Evolutionary conservation across 2,888 invertebrate species (phyloP).

Genomic region (Eupithecia subumbrata): DNA sequence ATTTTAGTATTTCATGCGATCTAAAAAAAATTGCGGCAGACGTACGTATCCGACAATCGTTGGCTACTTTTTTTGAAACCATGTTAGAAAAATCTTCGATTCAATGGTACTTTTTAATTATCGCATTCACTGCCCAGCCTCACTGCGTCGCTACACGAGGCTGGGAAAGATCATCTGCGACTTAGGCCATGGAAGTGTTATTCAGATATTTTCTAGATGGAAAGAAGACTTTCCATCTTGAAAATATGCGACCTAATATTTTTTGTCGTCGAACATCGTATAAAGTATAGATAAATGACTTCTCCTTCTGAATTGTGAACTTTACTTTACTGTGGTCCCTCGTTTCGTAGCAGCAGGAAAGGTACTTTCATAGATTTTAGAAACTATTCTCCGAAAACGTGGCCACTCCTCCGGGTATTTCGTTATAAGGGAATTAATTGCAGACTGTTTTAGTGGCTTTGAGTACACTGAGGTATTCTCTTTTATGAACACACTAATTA

Average conservation of each 20-base stretch:
- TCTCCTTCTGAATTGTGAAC: background rate
- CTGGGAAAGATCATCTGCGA: too few species aligned
- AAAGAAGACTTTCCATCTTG: too few species aligned
- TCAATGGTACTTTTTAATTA: too few species aligned
- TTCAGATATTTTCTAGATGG: too few species aligned
- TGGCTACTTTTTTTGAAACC: too few species aligned
- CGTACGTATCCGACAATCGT: too few species aligned
- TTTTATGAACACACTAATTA: conserved; percentile 9
- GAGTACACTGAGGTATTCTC: conserved; percentile 14
- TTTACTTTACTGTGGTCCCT: background rate
- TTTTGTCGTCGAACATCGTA: too few species aligned
- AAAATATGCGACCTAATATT: too few species aligned
- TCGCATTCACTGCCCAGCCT: too few species aligned
- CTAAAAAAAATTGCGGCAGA: background rate
- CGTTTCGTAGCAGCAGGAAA: conserved; percentile 1
- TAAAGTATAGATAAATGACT: background rate
- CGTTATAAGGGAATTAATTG: conserved; percentile 40
- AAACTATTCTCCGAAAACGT: conserved; percentile 30
- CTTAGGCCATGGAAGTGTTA: too few species aligned
- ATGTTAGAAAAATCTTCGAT: too few species aligned
- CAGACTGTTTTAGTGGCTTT: conserved; percentile 25
- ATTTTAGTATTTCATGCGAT: background rate
- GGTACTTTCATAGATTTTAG: conserved; percentile 45
- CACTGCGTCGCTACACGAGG: too few species aligned
- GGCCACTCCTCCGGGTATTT: conserved; percentile 39